Evolutionary conservation across 2,113 vertebrate species (phyloP).

Genomic region (Himantopus leucocephalus): DNA sequence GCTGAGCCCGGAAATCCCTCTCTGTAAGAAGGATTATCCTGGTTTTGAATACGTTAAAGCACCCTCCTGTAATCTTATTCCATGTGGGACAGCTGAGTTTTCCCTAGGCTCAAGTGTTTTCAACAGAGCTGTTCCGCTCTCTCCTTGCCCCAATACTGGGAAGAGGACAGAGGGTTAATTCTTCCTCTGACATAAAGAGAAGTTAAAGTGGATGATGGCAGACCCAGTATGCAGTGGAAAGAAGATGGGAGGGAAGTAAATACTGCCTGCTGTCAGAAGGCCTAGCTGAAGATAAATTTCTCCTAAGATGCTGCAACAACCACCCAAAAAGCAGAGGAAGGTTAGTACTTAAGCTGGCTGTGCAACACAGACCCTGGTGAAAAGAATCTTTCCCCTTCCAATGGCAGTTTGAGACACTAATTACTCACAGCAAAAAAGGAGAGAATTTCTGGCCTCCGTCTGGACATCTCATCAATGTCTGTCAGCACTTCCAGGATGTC

Average conservation of each 20-base stretch:
- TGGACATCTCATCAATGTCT: slow-evolving; percentile 96
- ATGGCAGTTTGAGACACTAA: neutral
- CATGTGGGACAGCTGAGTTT: neutral
- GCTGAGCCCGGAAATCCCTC: neutral
- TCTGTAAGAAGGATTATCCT: neutral
- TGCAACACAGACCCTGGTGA: neutral
- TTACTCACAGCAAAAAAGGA: slow-evolving; percentile 91
- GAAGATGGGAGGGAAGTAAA: neutral
- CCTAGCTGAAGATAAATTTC: neutral
- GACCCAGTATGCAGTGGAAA: neutral
- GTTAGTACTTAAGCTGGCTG: neutral
- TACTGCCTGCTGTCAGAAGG: neutral
- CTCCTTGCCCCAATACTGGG: neutral
- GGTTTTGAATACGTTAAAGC: neutral
- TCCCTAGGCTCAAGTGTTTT: neutral
- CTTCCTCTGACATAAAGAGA: neutral
- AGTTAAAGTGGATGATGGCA: neutral
- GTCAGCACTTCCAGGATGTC: slow-evolving; percentile 93
- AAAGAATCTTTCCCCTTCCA: neutral
- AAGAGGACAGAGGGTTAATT: neutral
- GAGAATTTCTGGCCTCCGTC: slow-evolving; percentile 92
- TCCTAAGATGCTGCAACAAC: neutral
- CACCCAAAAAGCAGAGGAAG: neutral
- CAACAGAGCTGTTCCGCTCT: neutral
- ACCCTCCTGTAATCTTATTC: neutral